Evolutionary conservation across 1,140 invertebrate species (phyloP), one percentile per base, ranked within the genome.

Genomic region (Cydia strobilella): DNA sequence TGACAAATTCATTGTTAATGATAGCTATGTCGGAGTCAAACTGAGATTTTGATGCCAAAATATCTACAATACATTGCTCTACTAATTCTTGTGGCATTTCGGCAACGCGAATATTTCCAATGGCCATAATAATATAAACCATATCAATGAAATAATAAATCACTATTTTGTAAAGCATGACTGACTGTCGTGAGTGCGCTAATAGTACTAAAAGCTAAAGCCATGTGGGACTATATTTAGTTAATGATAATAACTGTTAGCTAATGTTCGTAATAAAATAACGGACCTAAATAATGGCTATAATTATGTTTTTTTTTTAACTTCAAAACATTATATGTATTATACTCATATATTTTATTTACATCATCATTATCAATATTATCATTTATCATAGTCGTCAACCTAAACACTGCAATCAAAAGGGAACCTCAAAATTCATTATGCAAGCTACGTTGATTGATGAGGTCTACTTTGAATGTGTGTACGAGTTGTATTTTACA

Each of bases 61-160:
- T 39, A 27, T 69, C 65, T 10, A 69, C 65, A 39, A 69, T 69
- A 69, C 65, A 69, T 10, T 31, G 35, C 6, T 69, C 65, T 13
- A 39, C 23, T 10, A 35, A 39, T n/a, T 39, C n/a, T 69, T 69
- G 6, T 10, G 31, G n/a, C 39, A 18, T 69, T 69, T 69, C 65
- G 13, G 27, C 65, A 39, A 39, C 4, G 18, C n/a, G 15, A 18
- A 69, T 69, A 15, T 69, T 18, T 39, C 15, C 65, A 35, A 39
- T 18, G n/a, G 6, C 31, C 65, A 9, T 9, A n/a, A 35, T 13
- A 39, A 7, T 2, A 69, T 35, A 15, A 39, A 15, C 7, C 2
- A 10, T 18, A 39, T 39, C 1, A 35, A 39, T 20, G 6, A 69
- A 39, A 35, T 10, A 69, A 35, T 18, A 39, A 35, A 69, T 9